Percentiles rank a stretch among this genome's conserved stretches.
Evolutionary conservation across 1,140 invertebrate species (phyloP).

Genomic region (Macrobrachium rosenbergii): DNA sequence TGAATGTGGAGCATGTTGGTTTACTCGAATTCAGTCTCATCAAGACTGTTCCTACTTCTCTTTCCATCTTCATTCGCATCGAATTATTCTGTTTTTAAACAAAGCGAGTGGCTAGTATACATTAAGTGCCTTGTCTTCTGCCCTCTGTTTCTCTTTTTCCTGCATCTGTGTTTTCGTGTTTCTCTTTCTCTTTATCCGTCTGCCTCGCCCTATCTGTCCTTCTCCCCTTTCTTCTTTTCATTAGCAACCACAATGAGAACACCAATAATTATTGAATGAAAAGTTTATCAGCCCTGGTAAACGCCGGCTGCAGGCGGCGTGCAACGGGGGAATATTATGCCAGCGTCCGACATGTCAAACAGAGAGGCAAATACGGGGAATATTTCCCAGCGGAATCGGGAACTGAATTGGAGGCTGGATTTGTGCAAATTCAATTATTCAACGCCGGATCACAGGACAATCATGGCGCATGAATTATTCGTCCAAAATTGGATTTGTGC

Average conservation of each 20-base stretch:
- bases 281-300: not conserved
- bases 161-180: not conserved
- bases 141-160: not conserved
- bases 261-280: too few relatives aligned
- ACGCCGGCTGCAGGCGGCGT: not conserved
- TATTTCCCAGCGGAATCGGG: constrained; percentile 15
- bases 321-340: not conserved
- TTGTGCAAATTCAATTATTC: constrained; percentile 30
- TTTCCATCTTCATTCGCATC: too few relatives aligned
- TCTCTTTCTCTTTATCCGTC: not conserved
- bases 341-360: too few relatives aligned
- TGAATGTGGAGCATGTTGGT: too few relatives aligned
- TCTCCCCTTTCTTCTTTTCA: not conserved
- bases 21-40: too few relatives aligned
- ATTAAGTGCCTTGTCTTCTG: not conserved
- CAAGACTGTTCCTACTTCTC: too few relatives aligned
- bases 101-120: too few relatives aligned
- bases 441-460: constrained; percentile 11
- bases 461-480: constrained; percentile 23
- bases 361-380: constrained; percentile 4
- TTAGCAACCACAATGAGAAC: too few relatives aligned
- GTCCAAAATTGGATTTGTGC: constrained; percentile 12
- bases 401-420: constrained; percentile 6
- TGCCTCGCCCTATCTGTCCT: not conserved
- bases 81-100: too few relatives aligned